Percentiles rank a stretch among this genome's conserved stretches.
These are phyloP conservation scores for Schizopygopsis pylzovi DNA, from an alignment of 2,797 vertebrate species.

Conservation along the genomic window DNA sequence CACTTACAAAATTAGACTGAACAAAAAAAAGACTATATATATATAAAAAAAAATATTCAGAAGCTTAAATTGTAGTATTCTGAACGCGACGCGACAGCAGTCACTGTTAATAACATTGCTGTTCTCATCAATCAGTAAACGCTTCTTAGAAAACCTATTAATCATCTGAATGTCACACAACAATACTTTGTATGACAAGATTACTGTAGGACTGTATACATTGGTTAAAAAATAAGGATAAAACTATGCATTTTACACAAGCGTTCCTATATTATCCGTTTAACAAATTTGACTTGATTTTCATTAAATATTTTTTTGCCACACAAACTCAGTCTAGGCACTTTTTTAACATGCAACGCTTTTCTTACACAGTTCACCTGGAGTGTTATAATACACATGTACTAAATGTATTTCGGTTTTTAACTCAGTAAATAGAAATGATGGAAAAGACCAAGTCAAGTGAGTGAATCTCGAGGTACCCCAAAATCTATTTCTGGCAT, in stretches of 20 bases:
- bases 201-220: conserved; percentile 24
- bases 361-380: conserved; percentile 56
- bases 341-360: conserved; percentile 73
- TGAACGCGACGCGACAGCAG: conserved; percentile 26
- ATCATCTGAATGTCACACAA: conserved; percentile 27
- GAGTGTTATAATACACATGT: conserved; percentile 10
- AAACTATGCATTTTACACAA: conserved; percentile 46
- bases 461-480: not conserved
- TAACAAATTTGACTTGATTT: conserved; percentile 34
- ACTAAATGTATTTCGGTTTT: not conserved
- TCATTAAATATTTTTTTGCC: conserved; percentile 51
- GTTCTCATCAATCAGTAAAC: conserved; percentile 27
- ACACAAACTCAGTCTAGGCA: conserved; percentile 76
- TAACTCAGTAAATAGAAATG: not conserved
- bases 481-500: not conserved
- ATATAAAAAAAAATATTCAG: conserved; percentile 44
- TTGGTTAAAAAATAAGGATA: conserved; percentile 48
- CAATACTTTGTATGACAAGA: conserved; percentile 42
- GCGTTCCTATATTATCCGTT: not conserved
- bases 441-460: not conserved
- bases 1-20: conserved; percentile 33
- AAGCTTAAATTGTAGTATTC: conserved; percentile 50
- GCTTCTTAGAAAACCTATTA: conserved; percentile 23
- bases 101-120: not conserved
- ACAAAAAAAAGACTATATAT: conserved; percentile 39